A percentile compares a stretch with the other conserved stretches of the same genome.
phyloP scores from a whole-genome alignment of 23 tunicate genomes.

The Phallusia fumigata region DNA sequence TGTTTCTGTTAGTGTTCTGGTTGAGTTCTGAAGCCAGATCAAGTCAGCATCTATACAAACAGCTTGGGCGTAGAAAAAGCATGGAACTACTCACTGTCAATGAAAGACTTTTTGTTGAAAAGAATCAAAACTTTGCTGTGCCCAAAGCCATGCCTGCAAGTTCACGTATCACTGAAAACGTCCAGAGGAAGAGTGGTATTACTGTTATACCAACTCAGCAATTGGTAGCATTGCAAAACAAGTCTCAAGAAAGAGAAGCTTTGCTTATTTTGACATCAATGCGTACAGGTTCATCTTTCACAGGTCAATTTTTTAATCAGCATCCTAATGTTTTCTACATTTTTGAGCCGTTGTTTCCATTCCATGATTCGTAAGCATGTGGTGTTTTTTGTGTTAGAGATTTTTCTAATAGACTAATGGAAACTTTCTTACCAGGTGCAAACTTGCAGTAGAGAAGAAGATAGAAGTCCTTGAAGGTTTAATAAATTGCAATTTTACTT shows the following conservation, averaged over 20 bases:
- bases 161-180: background rate
- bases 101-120: slow-evolving; percentile 9
- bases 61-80: background rate
- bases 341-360: slow-evolving; percentile 55
- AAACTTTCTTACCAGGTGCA: background rate
- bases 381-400: background rate
- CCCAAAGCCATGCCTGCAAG: background rate
- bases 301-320: slow-evolving; percentile 51
- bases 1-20: slow-evolving; percentile 5
- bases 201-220: background rate
- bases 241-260: background rate
- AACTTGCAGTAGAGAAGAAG: slow-evolving; percentile 9
- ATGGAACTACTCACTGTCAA: background rate
- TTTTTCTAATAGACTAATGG: background rate
- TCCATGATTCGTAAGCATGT: slow-evolving; percentile 51
- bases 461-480: slow-evolving; percentile 8
- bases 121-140: slow-evolving; percentile 1
- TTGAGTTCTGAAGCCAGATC: background rate
- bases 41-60: background rate
- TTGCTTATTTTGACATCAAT: slow-evolving; percentile 38
- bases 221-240: background rate
- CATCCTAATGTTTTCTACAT: slow-evolving; percentile 48
- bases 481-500: background rate
- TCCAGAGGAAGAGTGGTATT: background rate
- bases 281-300: slow-evolving; percentile 51